phyloP scores from a whole-genome alignment of 2,888 invertebrate genomes.

The Labia minor region DNA sequence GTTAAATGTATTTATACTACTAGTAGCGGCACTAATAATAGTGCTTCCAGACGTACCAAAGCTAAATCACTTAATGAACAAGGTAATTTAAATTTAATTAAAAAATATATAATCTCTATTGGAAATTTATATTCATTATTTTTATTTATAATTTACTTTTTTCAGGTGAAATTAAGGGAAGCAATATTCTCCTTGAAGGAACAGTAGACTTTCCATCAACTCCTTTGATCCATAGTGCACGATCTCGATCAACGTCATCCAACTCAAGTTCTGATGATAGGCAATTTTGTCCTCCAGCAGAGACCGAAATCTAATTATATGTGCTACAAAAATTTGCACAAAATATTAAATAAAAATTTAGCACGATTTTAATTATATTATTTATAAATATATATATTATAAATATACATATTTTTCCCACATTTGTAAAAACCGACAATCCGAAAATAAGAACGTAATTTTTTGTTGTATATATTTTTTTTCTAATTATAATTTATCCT shows the following conservation, averaged over 20 bases:
- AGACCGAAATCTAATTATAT: neutral
- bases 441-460: neutral
- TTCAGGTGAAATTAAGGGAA: neutral
- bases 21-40: neutral
- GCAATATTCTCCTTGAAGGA: neutral
- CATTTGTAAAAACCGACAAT: conserved; percentile 13
- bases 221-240: neutral
- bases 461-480: neutral
- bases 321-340: neutral
- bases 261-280: neutral
- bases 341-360: neutral
- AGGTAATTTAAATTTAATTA: neutral
- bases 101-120: neutral
- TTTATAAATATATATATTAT: neutral
- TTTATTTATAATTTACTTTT: neutral
- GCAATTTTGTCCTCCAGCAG: neutral
- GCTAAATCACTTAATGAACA: neutral
- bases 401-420: conserved; percentile 2
- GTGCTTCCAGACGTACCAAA: conserved; percentile 1
- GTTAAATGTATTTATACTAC: conserved; percentile 2
- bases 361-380: neutral
- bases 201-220: neutral
- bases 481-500: neutral
- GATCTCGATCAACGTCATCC: conserved; percentile 5
- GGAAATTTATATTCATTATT: neutral